phyloP scores from a whole-genome alignment of 2,797 vertebrate genomes.

The Parauchenoglanis ngamensis region DNA sequence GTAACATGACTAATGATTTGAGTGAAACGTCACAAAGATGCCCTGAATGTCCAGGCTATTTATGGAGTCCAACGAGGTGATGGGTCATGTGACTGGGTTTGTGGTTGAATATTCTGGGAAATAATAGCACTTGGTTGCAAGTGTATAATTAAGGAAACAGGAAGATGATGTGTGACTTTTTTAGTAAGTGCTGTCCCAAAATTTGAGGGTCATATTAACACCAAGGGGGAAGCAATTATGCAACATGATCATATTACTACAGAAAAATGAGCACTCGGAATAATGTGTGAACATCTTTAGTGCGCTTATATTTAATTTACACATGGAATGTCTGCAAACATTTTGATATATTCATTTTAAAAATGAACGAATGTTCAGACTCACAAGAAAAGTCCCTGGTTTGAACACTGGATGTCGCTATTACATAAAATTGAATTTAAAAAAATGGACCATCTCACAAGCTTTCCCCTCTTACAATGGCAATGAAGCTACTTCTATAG shows the following conservation, averaged over 20 bases:
- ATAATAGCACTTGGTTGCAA: background rate
- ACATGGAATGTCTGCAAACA: background rate
- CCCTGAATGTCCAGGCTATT: background rate
- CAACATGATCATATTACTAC: background rate
- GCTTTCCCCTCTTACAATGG: background rate
- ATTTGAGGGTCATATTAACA: background rate
- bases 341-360: background rate
- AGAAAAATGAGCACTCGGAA: background rate
- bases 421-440: background rate
- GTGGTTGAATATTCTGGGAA: background rate
- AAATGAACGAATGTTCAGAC: background rate
- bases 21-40: background rate
- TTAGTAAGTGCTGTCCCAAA: background rate
- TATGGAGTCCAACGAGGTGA: background rate
- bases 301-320: background rate
- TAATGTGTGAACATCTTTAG: background rate
- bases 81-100: background rate
- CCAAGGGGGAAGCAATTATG: background rate
- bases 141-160: background rate
- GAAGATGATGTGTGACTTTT: background rate
- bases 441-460: background rate
- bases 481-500: background rate
- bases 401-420: conserved; percentile 17
- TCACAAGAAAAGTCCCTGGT: background rate
- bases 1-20: background rate